phyloP scores from a whole-genome alignment of 2,888 invertebrate genomes.

The Plutella xylostella region DNA sequence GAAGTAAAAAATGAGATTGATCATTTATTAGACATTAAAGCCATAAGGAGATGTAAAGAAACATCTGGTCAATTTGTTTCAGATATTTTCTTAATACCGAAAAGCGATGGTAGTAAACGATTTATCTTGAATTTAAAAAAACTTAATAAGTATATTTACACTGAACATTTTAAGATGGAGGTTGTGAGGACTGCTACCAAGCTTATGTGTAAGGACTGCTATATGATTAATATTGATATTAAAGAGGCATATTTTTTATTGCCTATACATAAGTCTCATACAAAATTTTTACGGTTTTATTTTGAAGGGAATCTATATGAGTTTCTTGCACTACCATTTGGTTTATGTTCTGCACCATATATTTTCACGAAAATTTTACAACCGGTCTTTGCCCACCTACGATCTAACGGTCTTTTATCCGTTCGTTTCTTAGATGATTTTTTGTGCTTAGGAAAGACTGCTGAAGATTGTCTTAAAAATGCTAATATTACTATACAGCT shows the following conservation, averaged over 20 bases:
- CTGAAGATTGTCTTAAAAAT: not conserved
- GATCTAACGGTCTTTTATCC: not conserved
- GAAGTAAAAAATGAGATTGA: not conserved
- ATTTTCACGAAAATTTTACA: not conserved
- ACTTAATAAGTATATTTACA: conserved; percentile 6
- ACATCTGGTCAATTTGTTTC: conserved; percentile 3
- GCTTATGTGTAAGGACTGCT: conserved; percentile 1
- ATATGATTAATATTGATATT: not conserved
- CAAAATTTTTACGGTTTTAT: not conserved
- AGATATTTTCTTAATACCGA: conserved; percentile 6
- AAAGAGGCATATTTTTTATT: not conserved
- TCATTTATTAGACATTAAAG: not conserved
- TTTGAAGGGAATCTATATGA: not conserved
- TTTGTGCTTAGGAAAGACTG: not conserved
- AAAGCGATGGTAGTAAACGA: conserved; percentile 6
- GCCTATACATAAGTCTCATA: not conserved
- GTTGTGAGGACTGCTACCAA: conserved; percentile 10
- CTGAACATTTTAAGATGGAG: conserved; percentile 9
- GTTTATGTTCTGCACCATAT: not conserved
- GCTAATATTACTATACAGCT: not conserved
- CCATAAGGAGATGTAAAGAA: not conserved
- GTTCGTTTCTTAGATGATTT: not conserved
- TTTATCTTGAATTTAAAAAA: conserved; percentile 10
- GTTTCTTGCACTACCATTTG: not conserved
- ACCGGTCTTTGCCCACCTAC: not conserved